Evolutionary conservation across 30 jellyfish, hydroid and myxozoan genomes (phyloP), one percentile per base, ranked within the genome.

Genomic region (Cassiopea xamachana): DNA sequence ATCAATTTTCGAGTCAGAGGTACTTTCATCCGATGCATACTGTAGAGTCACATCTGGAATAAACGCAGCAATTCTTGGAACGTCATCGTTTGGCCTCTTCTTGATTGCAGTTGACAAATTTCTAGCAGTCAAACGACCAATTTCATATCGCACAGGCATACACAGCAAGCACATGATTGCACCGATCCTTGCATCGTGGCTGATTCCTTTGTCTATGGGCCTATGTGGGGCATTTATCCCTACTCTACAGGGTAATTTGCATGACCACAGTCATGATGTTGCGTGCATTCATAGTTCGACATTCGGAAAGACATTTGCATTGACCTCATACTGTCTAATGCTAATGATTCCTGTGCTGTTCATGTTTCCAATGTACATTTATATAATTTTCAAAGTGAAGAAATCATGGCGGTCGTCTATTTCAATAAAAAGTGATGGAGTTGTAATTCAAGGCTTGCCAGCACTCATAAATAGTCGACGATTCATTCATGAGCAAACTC

Each of bases 41-140:
- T 89, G 96, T 80, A 44, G 75, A 44, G 14, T 48, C 9, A 79
- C 91, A 16, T 70, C 89, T 13, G 83, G 73, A 6, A 2, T 80
- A 47, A 78, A 88, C 14, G 77, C 69, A 10, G 58, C 83, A 45
- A 62, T 79, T 27, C 76, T 89, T 15, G 89, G 90, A 17, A 71
- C 96, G 43, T 47, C 91, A 18, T 72, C 55, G 2, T 89, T 45
- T 7, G 85, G 85, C 39, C 72, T 89, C 47, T 61, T 89, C 48
- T 68, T 89, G 59, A 19, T 89, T 44, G 80, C 96, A 27, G 2
- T 62, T 48, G 91, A 81, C 19, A 80, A 85, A 60, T 89, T 79
- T 82, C 80, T 89, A 27, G 96, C 91, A 1, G 89, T 89, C 43
- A 48, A 85, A 2, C 83, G 69, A 46, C 96, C 96, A 1, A 5